phyloP scores from a whole-genome alignment of 2,113 vertebrate species.

The Sander lucioperca region DNA sequence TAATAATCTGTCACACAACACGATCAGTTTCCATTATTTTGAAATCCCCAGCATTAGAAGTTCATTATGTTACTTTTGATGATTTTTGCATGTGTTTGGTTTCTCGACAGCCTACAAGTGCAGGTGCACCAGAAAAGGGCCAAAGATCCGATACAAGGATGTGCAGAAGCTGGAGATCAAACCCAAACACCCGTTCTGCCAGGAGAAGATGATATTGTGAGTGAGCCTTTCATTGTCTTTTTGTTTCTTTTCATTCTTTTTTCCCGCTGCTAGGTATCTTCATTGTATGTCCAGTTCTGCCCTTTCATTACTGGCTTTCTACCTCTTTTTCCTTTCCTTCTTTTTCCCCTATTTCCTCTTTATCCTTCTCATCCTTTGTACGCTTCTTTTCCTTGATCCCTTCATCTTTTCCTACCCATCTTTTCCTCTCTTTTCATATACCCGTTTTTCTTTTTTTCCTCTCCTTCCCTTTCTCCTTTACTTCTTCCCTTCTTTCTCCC shows the following conservation, averaged over 20 bases:
- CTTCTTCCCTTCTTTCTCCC: background rate
- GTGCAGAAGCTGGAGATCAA: slow-evolving; percentile 98
- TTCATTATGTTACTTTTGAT: background rate
- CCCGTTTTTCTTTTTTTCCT: background rate
- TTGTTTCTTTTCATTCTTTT: background rate
- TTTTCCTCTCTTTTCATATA: background rate
- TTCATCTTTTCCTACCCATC: slow-evolving; percentile 2
- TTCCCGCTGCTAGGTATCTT: background rate
- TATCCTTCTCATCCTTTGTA: background rate
- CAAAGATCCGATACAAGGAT: slow-evolving; percentile 97
- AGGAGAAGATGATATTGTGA: slow-evolving; percentile 99
- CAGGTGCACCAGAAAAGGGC: slow-evolving; percentile 96
- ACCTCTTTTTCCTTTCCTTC: background rate
- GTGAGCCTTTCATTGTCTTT: slow-evolving; percentile 53
- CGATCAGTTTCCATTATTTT: slow-evolving; percentile 3
- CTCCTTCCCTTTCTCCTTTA: background rate
- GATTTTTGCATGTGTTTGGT: background rate
- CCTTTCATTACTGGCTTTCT: background rate
- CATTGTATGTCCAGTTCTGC: too few relatives aligned
- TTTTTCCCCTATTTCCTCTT: too few relatives aligned
- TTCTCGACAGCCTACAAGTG: slow-evolving; percentile 92
- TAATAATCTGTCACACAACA: slow-evolving; percentile 6
- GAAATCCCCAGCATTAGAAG: background rate
- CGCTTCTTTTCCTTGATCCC: background rate
- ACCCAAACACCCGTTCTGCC: slow-evolving; percentile 96